A percentile compares a stretch with the other conserved stretches of the same genome.
Conservation (phyloP, 1,140 invertebrate genomes). For the Protaetia brevitarsis region DNA sequence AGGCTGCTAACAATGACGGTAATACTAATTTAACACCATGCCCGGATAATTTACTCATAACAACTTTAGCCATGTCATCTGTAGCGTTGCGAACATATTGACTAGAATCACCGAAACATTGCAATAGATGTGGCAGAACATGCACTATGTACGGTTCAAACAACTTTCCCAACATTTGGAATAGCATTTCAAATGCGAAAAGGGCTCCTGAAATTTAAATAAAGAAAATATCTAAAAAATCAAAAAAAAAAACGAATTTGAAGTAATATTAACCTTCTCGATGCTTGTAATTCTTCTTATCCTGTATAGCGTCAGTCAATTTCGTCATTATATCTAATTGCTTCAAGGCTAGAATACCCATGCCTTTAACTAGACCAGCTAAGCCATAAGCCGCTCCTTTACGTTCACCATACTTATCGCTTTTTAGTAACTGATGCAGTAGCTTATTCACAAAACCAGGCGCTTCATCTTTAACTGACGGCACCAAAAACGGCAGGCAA, state of each 20-base stretch:
- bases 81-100: conserved; percentile 89
- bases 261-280: conserved; percentile 68
- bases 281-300: conserved; percentile 93
- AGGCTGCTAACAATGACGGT: conserved; percentile 82
- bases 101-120: conserved; percentile 94
- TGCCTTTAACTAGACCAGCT: conserved; percentile 88
- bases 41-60: conserved; percentile 94
- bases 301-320: conserved; percentile 90
- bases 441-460: conserved; percentile 84
- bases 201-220: conserved; percentile 67
- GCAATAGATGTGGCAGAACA: conserved; percentile 88
- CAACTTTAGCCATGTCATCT: conserved; percentile 90
- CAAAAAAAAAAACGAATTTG: too few species aligned
- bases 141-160: conserved; percentile 99
- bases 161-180: conserved; percentile 87
- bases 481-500: conserved; percentile 90
- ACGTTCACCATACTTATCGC: conserved; percentile 95
- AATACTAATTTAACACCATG: conserved; percentile 97
- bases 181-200: conserved; percentile 97
- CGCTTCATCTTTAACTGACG: conserved; percentile 87
- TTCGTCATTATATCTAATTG: conserved; percentile 95
- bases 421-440: conserved; percentile 83
- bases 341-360: conserved; percentile 93
- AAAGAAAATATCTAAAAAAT: not conserved
- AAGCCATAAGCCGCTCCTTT: conserved; percentile 88